These are phyloP conservation scores for Cheumatopsyche charites DNA, from an alignment of 1,140 invertebrate species.

Conservation along the genomic window DNA sequence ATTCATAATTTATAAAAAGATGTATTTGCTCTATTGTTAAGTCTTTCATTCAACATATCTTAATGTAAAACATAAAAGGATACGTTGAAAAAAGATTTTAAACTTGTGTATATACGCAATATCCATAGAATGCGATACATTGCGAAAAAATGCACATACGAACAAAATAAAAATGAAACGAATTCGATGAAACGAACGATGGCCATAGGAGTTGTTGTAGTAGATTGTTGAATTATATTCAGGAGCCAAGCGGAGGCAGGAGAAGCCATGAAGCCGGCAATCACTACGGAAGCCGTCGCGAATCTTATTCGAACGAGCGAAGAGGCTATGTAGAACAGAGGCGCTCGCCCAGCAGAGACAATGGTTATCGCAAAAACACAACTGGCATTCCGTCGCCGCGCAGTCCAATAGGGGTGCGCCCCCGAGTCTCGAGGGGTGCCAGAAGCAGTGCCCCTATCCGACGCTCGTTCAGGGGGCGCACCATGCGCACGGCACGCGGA, in stretches of 20 bases:
- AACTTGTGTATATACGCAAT: no score
- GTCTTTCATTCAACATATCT: no score
- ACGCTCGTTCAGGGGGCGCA: conserved; percentile 58
- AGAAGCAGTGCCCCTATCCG: conserved; percentile 52
- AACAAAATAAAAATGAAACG: conserved; percentile 5
- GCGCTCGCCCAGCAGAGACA: conserved; percentile 54
- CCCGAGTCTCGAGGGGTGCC: conserved; percentile 49
- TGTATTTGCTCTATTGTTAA: no score
- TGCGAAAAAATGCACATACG: no score
- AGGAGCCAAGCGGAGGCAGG: conserved; percentile 61
- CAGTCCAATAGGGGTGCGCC: conserved; percentile 48
- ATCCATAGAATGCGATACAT: no score
- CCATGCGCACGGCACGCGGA: conserved; percentile 53
- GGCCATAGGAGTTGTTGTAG: conserved; percentile 44
- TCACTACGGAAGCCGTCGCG: conserved; percentile 60
- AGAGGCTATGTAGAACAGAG: conserved; percentile 57
- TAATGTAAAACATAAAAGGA: no score
- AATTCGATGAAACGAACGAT: neutral
- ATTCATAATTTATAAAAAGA: no score
- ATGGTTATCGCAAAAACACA: conserved; percentile 56
- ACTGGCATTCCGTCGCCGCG: conserved; percentile 59
- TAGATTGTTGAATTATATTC: conserved; percentile 60
- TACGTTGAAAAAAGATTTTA: no score
- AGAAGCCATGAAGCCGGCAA: conserved; percentile 60
- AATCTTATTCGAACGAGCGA: conserved; percentile 57